Conservation (phyloP, 2,888 invertebrate genomes). For the Drosophila prostipennis region DNA sequence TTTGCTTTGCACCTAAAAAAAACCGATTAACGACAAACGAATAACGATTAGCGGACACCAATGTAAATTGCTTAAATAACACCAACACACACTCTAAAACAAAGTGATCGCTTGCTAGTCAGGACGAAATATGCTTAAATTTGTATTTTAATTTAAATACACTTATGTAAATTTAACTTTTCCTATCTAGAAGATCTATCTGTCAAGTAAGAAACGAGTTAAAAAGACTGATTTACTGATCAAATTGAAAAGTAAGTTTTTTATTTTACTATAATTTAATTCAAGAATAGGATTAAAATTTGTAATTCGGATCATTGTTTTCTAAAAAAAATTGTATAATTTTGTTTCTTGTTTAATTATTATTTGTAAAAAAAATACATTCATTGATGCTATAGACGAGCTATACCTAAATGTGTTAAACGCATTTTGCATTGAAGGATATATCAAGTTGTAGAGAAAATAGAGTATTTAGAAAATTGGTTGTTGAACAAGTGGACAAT, state of each 20-base stretch:
- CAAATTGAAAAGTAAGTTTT: slow-evolving; percentile 25
- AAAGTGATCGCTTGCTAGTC: slow-evolving; percentile 12
- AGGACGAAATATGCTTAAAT: slow-evolving; percentile 3
- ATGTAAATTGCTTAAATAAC: slow-evolving; percentile 8
- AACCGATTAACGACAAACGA: slow-evolving; percentile 19
- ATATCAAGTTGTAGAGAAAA: background rate
- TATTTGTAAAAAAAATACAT: background rate
- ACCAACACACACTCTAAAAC: background rate
- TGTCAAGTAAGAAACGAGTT: slow-evolving; percentile 24
- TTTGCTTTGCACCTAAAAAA: slow-evolving; percentile 28
- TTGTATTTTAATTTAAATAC: slow-evolving; percentile 13
- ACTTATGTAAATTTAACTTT: slow-evolving; percentile 13
- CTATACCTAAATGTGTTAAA: no score
- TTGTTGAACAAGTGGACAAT: no score
- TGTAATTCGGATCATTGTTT: background rate
- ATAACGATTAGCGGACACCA: slow-evolving; percentile 9
- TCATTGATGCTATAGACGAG: background rate
- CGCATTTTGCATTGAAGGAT: background rate
- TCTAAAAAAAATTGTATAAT: background rate
- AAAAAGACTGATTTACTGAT: slow-evolving; percentile 31
- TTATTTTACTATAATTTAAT: slow-evolving; percentile 9
- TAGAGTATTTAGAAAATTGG: background rate
- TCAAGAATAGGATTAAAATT: background rate
- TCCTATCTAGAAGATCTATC: slow-evolving; percentile 22
- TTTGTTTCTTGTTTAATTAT: no score